phyloP scores from a whole-genome alignment of 30 jellyfish, hydroid and myxozoan genomes.

The Aurelia aurita complex sp. Pacific region DNA sequence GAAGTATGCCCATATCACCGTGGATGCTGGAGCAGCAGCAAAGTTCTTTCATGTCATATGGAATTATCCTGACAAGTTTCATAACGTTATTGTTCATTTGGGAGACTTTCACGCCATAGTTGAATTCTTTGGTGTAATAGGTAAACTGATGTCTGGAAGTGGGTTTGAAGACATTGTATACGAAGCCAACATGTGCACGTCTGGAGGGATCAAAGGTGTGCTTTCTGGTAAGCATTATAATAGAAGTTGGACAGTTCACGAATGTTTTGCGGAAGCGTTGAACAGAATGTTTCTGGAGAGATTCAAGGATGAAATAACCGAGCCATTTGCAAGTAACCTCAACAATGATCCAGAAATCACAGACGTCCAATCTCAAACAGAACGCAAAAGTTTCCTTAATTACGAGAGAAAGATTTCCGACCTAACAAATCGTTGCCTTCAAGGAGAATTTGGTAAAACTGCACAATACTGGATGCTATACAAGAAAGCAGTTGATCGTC shows the following conservation, averaged over 20 bases:
- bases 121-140: neutral
- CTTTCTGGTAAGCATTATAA: slow-evolving; percentile 47
- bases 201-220: slow-evolving; percentile 48
- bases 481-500: slow-evolving; percentile 53
- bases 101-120: slow-evolving; percentile 23
- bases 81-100: slow-evolving; percentile 6
- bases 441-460: slow-evolving; percentile 52
- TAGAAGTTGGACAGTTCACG: slow-evolving; percentile 49
- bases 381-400: slow-evolving; percentile 27
- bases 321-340: slow-evolving; percentile 31
- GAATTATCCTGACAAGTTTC: slow-evolving; percentile 17
- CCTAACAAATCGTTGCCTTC: slow-evolving; percentile 36
- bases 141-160: slow-evolving; percentile 8
- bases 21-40: slow-evolving; percentile 32
- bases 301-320: slow-evolving; percentile 27
- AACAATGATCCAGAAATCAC: slow-evolving; percentile 30
- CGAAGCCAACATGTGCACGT: slow-evolving; percentile 22
- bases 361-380: slow-evolving; percentile 23
- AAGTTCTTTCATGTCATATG: slow-evolving; percentile 9
- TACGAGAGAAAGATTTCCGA: slow-evolving; percentile 21
- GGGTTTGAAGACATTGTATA: slow-evolving; percentile 45
- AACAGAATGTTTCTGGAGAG: slow-evolving; percentile 26
- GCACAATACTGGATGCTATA: slow-evolving; percentile 42
- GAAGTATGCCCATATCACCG: slow-evolving; percentile 4
- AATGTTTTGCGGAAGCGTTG: slow-evolving; percentile 36